Percentiles rank a stretch among this genome's conserved stretches.
phyloP scores from a whole-genome alignment of 2,113 vertebrate species.

The rat (Rattus norvegicus) region GRCr8 NC_086028.1:105902501-105903000 shows the following conservation, averaged over 20 bases:
- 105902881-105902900: accelerated
- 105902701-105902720: background rate
- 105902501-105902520: background rate
- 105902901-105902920: background rate
- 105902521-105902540: background rate
- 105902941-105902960: background rate
- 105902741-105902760: too few relatives aligned
- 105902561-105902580: background rate
- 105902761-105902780: accelerated
- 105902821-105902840: accelerated
- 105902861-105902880: background rate
- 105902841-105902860: background rate
- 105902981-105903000: too few relatives aligned
- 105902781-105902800: too few relatives aligned
- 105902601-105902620: accelerated
- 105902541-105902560: background rate
- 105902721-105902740: background rate
- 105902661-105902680: background rate
- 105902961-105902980: too few relatives aligned
- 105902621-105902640: accelerated
- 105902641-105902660: too few relatives aligned
- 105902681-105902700: too few relatives aligned
- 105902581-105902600: background rate
- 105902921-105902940: background rate
- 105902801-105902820: background rate